Base-by-base conservation (phyloP, 2,113 vertebrate species). In the Butastur rufipennis region DNA sequence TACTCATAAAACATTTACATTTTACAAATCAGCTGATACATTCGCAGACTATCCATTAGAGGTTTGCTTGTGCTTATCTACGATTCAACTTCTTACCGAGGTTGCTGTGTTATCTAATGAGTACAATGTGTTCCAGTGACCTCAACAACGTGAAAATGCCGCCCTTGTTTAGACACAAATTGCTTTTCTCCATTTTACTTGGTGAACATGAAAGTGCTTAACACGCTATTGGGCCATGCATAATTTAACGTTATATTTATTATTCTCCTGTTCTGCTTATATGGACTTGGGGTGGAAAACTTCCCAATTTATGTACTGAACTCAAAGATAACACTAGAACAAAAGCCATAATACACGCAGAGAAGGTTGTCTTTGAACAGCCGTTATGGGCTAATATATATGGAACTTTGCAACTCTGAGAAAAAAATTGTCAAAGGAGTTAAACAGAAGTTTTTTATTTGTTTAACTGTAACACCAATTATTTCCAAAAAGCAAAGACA, bases 1-100 rank as follows among this genome's bases (percentile, higher is more conserved):
- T 93, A 79, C 40, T 97, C 90, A 98, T 96, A 95, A 97, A 97
- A 95, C 63, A 97, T 97, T 97, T 87, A 93, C 65, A 97, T 96
- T 92, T 97, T 93, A 96, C 74, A 95, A 87, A 93, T 93, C 87
- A 94, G 88, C 79, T 58, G 88, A 88, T 90, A 65, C 11, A 43
- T 42, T 96, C 12, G 29, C 71, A 86, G 40, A 42, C 87, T 92
- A 87, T 16, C 94, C 65, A 91, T 95, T 86, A 80, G 93, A 95
- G 84, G 90, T 90, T 93, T 93, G n/a, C 70, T 86, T 63, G 27
- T 77, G 59, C 53, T 71, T 83, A 72, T 90, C 83, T 67, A 87
- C 50, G 68, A 55, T 92, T 95, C 86, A 89, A 27, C 72, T 78
- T 93, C 45, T 89, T 40, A 52, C 63, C 0, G 4, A 84, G 40